These are phyloP conservation scores for Sebastes schlegelii DNA, from an alignment of 2,113 vertebrate genomes.

Conservation along the genomic window DNA sequence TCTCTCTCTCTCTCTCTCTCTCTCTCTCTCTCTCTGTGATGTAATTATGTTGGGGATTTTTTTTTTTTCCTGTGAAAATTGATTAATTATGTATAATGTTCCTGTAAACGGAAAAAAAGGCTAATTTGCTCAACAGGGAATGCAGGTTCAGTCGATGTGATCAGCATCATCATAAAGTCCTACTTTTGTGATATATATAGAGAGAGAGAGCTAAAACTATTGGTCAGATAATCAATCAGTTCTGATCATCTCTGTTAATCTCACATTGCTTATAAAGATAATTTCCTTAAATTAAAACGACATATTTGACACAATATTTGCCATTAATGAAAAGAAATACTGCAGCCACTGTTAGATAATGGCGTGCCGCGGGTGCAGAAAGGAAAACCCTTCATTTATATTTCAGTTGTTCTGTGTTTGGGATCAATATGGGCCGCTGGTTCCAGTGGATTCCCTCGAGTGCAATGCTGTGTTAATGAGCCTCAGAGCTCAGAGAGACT, in stretches of 20 bases:
- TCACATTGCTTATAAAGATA: neutral
- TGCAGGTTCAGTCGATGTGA: neutral
- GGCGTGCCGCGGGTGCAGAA: conserved; percentile 14
- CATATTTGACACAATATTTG: neutral
- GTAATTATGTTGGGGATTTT: conserved; percentile 38
- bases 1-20: conserved; percentile 24
- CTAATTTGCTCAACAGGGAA: neutral
- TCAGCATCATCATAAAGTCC: neutral
- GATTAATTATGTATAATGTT: conserved; percentile 44
- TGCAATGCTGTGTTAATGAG: conserved; percentile 65
- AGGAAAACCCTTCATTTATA: conserved; percentile 67
- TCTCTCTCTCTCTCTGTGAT: conserved; percentile 26
- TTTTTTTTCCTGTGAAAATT: conserved; percentile 26
- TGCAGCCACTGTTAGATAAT: conserved; percentile 18
- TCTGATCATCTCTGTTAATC: neutral
- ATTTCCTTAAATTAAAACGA: neutral
- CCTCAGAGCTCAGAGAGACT: conserved; percentile 32
- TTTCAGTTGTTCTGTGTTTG: conserved; percentile 58
- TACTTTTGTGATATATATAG: neutral
- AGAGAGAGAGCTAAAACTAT: neutral
- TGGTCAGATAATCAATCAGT: neutral
- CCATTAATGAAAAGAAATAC: conserved; percentile 34
- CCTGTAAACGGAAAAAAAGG: neutral
- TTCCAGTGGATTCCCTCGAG: conserved; percentile 57
- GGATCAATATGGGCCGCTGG: conserved; percentile 67